A percentile compares a stretch with the other conserved stretches of the same genome.
phyloP scores from a whole-genome alignment of 64 coral and sea anemone species.

The Hydrozoanthus tunicans region DNA sequence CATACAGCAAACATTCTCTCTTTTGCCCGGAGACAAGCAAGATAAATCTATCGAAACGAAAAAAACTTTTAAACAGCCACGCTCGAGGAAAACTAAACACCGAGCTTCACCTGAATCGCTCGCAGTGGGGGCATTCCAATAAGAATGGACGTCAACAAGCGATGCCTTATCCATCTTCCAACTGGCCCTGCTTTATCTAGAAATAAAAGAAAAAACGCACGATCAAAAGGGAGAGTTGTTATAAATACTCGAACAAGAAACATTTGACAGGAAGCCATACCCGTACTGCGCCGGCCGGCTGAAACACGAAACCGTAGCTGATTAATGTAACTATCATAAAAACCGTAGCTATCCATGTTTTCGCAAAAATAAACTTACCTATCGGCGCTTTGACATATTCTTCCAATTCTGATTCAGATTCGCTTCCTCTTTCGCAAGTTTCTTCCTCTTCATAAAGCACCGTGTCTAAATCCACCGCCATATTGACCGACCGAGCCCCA shows the following conservation, averaged over 20 bases:
- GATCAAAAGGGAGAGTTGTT: neutral
- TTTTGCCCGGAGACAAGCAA: too few relatives aligned
- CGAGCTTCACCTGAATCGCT: slow-evolving; percentile 39
- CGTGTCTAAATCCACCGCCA: slow-evolving; percentile 52
- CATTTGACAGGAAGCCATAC: slow-evolving; percentile 11
- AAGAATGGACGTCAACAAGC: slow-evolving; percentile 33
- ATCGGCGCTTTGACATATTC: slow-evolving; percentile 59
- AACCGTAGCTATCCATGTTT: neutral
- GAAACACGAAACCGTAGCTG: neutral
- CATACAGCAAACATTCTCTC: too few relatives aligned
- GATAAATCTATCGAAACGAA: neutral
- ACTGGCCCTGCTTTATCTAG: slow-evolving; percentile 53
- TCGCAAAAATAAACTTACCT: slow-evolving; percentile 26
- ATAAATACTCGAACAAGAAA: neutral
- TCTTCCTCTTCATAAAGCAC: slow-evolving; percentile 48
- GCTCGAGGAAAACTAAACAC: neutral
- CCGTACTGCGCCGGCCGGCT: neutral
- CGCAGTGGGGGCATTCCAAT: slow-evolving; percentile 58
- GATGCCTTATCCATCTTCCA: slow-evolving; percentile 57
- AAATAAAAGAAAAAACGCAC: neutral
- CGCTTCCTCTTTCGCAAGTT: slow-evolving; percentile 38
- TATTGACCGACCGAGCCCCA: slow-evolving; percentile 32
- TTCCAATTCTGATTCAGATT: slow-evolving; percentile 54
- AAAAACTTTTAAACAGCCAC: neutral
- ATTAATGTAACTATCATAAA: too few relatives aligned